These are phyloP conservation scores for Eristalis arbustorum DNA, from an alignment of 2,888 invertebrate genomes.

Conservation along the genomic window DNA sequence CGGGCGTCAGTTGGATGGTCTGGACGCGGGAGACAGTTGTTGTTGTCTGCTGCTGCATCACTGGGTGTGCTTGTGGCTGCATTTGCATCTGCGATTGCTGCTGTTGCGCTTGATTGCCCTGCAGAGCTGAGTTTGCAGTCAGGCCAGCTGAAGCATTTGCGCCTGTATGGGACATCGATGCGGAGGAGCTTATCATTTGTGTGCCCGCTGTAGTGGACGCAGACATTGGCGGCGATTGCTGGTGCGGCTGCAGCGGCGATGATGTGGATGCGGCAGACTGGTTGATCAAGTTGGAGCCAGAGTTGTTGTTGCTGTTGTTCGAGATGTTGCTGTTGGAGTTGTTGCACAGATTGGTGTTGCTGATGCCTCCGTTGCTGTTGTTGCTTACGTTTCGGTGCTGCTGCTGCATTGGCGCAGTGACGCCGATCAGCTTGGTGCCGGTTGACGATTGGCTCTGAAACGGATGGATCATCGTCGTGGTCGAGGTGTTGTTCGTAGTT, in stretches of 20 bases:
- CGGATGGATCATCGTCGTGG: conserved; percentile 75
- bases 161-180: conserved; percentile 35
- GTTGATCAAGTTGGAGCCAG: conserved; percentile 37
- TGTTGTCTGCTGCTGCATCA: conserved; percentile 74
- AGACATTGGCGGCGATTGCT: conserved; percentile 71
- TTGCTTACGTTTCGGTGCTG: conserved; percentile 70
- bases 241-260: conserved; percentile 58
- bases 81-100: conserved; percentile 59
- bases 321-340: conserved; percentile 37
- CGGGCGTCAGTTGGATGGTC: conserved; percentile 87
- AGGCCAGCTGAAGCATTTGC: conserved; percentile 27
- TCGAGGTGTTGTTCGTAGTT: conserved; percentile 73
- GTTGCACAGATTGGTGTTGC: conserved; percentile 52
- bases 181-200: conserved; percentile 42
- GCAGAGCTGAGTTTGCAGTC: conserved; percentile 49
- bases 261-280: conserved; percentile 65
- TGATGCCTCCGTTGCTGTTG: conserved; percentile 34
- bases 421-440: conserved; percentile 78
- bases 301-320: conserved; percentile 47
- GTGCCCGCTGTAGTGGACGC: conserved; percentile 45
- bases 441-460: conserved; percentile 77
- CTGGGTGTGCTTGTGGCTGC: conserved; percentile 67
- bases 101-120: conserved; percentile 68
- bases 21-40: conserved; percentile 84
- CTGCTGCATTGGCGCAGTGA: conserved; percentile 80